Evolutionary conservation across 2,888 invertebrate species (phyloP), one percentile per base, ranked within the genome.

Genomic region (Kryphioiulus occultus): DNA sequence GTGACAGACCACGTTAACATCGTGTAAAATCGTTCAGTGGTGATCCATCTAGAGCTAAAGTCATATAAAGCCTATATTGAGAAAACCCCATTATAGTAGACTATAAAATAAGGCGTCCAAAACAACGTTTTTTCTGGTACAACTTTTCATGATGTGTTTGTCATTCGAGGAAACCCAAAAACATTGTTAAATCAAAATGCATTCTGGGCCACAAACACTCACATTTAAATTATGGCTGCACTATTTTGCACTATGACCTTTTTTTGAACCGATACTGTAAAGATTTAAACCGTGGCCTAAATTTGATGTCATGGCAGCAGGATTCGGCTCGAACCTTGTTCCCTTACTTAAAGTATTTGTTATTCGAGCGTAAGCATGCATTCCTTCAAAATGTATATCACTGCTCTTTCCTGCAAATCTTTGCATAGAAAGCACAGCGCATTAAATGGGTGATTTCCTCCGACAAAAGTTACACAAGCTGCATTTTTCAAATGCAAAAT

Each of bases 361-460:
- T 26, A 78, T 78, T 26, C 30, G 30, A 78, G 26, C 30, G 15
- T 30, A 32, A 17, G 78, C 30, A 30, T 78, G 78, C 22, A 15
- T 10, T 17, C 78, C 12, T 78, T 17, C 30, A 17, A 30, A 78
- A 78, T 78, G 12, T 78, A 68, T 68, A 78, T 78, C 78, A 15
- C 78, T 78, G 78, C 30, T 26, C 10, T 68, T 68, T 68, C 30
- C 78, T 32, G 30, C 30, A 32, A 78, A 78, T 78, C 78, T 78
- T 78, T 78, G 78, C 78, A 10, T 30, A 12, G 30, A 78, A 78
- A 78, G 78, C 78, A 32, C 78, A 30, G 12, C 32, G 78, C 78
- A 78, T 78, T 78, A 78, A 78, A 78, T 78, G 78, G 78, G 78
- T 17, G 78, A 78, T 78, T 78, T 78, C 78, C 78, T 32, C 30